A percentile compares a stretch with the other conserved stretches of the same genome.
Conservation (phyloP, 2,113 vertebrate species). For the Pardalotus punctatus region DNA sequence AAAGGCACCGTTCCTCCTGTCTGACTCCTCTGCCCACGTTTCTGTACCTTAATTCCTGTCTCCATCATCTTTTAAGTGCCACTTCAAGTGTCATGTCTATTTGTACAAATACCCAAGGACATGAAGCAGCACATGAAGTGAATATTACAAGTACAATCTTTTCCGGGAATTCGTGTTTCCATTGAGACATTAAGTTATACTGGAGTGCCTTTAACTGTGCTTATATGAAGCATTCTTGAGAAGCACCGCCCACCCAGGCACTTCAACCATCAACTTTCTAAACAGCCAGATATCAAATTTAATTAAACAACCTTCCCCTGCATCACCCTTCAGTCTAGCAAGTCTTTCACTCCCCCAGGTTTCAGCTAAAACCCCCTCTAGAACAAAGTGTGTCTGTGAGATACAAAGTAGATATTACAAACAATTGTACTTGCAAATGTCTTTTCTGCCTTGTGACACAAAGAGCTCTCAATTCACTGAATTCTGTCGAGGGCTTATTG, state of each 20-base stretch:
- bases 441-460: constrained; percentile 42
- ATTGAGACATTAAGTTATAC: neutral
- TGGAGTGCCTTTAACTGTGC: neutral
- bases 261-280: neutral
- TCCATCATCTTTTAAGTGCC: neutral
- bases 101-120: neutral
- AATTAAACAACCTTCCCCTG: neutral
- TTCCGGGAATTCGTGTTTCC: neutral
- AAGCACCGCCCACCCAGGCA: neutral
- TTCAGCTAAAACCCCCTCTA: neutral
- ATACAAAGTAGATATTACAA: constrained; percentile 5
- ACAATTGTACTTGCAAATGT: constrained; percentile 39
- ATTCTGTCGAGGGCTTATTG: constrained; percentile 27
- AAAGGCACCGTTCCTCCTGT: neutral
- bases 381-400: neutral
- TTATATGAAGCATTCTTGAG: neutral
- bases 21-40: neutral
- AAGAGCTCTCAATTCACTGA: constrained; percentile 28
- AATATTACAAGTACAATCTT: neutral
- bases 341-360: neutral
- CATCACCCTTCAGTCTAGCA: neutral
- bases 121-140: neutral
- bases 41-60: neutral
- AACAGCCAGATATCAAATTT: neutral
- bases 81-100: neutral